Percentiles rank a stretch among this genome's conserved stretches.
phyloP scores from a whole-genome alignment of 2,888 invertebrate species.

The Aricia artaxerxes region DNA sequence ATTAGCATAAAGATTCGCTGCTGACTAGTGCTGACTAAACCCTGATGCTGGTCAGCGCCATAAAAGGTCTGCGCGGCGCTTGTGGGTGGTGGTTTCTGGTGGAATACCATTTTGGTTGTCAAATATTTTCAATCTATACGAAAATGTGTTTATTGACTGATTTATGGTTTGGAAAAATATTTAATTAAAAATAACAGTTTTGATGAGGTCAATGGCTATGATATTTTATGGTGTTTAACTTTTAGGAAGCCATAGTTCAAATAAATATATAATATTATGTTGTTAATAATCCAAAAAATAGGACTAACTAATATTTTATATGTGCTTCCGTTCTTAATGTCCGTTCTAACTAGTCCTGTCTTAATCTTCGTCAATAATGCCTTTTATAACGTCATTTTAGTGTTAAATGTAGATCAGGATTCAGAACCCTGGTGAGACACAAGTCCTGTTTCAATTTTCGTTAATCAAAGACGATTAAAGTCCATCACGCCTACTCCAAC shows the following conservation, averaged over 20 bases:
- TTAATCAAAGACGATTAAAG: neutral
- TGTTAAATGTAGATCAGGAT: too few species aligned
- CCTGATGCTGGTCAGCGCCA: neutral
- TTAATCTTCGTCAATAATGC: too few species aligned
- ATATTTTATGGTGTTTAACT: too few species aligned
- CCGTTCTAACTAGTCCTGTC: too few species aligned
- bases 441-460: neutral
- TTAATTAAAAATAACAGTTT: neutral
- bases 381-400: too few species aligned
- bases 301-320: too few species aligned
- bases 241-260: too few species aligned
- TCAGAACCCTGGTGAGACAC: too few species aligned
- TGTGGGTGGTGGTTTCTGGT: neutral
- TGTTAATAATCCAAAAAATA: too few species aligned
- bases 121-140: neutral
- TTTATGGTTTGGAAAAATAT: neutral
- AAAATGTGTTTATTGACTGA: neutral
- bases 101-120: neutral
- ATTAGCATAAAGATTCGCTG: slow-evolving; percentile 10
- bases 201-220: neutral
- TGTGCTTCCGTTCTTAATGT: too few species aligned
- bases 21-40: neutral
- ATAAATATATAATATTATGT: too few species aligned
- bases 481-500: neutral
- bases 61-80: neutral